Conservation (phyloP, 1,140 invertebrate species). For the Augochlora pura region DNA sequence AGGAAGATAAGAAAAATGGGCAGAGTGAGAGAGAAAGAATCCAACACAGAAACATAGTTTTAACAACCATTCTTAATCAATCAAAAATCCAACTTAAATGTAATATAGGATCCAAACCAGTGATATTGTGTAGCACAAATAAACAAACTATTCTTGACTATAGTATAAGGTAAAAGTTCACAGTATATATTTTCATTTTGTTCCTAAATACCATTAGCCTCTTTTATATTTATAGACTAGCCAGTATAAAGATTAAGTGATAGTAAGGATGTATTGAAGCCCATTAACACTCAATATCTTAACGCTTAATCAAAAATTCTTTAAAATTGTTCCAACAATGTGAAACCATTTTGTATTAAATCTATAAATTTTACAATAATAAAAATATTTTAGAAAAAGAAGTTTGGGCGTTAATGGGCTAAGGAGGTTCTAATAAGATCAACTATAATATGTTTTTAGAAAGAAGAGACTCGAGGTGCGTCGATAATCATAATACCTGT, state of each 20-base stretch:
- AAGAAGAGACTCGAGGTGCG: too few relatives aligned
- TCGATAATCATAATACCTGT: too few relatives aligned
- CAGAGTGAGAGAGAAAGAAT: slow-evolving; percentile 49
- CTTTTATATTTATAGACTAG: neutral
- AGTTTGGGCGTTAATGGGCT: too few relatives aligned
- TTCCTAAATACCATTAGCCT: neutral
- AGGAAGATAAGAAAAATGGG: slow-evolving; percentile 30
- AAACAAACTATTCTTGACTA: neutral
- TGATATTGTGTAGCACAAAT: neutral
- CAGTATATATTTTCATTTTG: neutral
- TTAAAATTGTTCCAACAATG: too few relatives aligned
- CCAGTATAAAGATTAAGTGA: neutral
- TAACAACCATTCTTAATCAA: neutral
- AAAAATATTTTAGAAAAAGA: too few relatives aligned
- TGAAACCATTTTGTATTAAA: too few relatives aligned
- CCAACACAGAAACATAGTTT: slow-evolving; percentile 30
- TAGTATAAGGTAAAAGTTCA: neutral
- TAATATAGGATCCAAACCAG: slow-evolving; percentile 7
- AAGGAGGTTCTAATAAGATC: too few relatives aligned
- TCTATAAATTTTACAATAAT: too few relatives aligned
- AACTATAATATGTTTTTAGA: too few relatives aligned
- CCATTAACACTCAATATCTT: too few relatives aligned
- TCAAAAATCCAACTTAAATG: slow-evolving; percentile 12
- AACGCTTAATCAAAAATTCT: too few relatives aligned
- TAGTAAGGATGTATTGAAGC: too few relatives aligned